phyloP scores from a whole-genome alignment of 2,113 vertebrate genomes.

The Aegithalos caudatus region DNA sequence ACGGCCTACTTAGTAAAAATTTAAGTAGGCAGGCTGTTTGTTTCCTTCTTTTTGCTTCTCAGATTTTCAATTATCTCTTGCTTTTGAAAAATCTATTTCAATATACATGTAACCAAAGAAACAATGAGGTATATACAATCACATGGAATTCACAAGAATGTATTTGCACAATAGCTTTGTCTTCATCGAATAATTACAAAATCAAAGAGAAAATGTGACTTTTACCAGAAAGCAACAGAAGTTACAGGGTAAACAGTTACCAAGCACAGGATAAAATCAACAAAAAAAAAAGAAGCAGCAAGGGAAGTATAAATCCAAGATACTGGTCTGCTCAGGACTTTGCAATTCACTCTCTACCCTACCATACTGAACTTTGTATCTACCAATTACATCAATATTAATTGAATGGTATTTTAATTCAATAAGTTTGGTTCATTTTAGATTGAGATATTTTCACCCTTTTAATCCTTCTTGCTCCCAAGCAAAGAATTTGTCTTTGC shows the following conservation, averaged over 20 bases:
- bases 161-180: not conserved
- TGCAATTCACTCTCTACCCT: not conserved
- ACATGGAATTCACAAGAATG: not conserved
- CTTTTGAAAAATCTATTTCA: not conserved
- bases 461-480: not conserved
- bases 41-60: not conserved
- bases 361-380: not conserved
- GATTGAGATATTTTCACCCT: not conserved
- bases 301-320: not conserved
- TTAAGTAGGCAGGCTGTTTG: not conserved
- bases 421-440: not conserved
- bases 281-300: not conserved
- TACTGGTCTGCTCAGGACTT: rapidly evolving
- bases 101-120: not conserved
- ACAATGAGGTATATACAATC: not conserved
- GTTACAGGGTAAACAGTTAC: not conserved
- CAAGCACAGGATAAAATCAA: not conserved
- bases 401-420: not conserved
- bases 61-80: not conserved
- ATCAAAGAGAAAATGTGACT: not conserved
- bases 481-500: not conserved
- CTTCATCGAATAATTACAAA: not conserved
- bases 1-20: not conserved
- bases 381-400: not conserved
- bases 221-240: not conserved